A percentile compares a stretch with the other conserved stretches of the same genome.
These are phyloP conservation scores for Mormyrus iriodes DNA, from an alignment of 2,113 vertebrate species.

Conservation along the genomic window DNA sequence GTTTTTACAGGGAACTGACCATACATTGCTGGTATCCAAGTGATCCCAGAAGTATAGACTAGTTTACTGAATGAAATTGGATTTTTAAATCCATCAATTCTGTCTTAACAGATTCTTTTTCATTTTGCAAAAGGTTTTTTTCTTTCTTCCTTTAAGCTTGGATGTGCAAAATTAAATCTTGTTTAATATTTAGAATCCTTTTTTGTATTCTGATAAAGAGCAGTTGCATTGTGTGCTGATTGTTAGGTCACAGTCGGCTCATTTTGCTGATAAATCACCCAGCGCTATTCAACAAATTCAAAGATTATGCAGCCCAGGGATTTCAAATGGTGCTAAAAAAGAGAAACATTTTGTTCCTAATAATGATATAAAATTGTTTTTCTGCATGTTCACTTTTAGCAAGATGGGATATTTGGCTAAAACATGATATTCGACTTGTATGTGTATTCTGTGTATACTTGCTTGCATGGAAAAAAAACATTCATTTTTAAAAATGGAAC, in stretches of 20 bases:
- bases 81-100: conserved; percentile 40
- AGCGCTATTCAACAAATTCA: neutral
- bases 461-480: neutral
- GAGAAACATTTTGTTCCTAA: neutral
- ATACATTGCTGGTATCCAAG: neutral
- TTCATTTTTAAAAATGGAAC: neutral
- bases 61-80: conserved; percentile 1
- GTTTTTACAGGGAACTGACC: neutral
- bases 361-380: neutral
- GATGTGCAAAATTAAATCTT: neutral
- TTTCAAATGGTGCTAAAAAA: neutral
- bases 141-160: neutral
- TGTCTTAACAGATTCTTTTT: conserved; percentile 1
- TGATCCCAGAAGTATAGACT: neutral
- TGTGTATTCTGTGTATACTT: neutral
- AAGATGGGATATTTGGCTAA: neutral
- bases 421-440: neutral
- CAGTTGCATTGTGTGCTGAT: neutral
- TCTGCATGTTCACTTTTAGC: neutral
- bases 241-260: neutral
- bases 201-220: conserved; percentile 6
- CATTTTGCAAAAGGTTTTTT: neutral
- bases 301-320: neutral
- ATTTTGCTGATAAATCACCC: conserved; percentile 4
- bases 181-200: neutral